Evolutionary conservation across 2,797 vertebrate genomes (phyloP).

Genomic region (Sardinella longiceps): DNA sequence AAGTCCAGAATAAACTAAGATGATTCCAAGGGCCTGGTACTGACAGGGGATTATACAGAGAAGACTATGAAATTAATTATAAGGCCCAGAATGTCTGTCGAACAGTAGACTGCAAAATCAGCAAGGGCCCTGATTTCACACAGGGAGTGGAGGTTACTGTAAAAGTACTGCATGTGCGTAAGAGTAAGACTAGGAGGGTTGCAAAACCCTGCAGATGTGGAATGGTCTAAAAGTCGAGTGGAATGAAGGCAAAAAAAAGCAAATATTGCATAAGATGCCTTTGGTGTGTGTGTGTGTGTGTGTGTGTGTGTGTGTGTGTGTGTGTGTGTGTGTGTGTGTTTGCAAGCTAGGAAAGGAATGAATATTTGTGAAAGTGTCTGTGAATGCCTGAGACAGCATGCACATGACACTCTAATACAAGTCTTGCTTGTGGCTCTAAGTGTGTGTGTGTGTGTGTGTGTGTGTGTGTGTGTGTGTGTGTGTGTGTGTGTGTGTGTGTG

Average conservation of each 20-base stretch:
- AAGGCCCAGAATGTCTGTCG: too few species aligned
- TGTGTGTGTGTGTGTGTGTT: not conserved
- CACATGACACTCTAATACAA: too few species aligned
- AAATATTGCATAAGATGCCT: not conserved
- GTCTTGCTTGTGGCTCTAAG: too few species aligned
- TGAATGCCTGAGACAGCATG: not conserved
- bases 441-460: conserved; percentile 8
- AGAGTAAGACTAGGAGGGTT: too few species aligned
- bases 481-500: conserved; percentile 10
- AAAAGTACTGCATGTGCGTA: not conserved
- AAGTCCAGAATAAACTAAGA: too few species aligned
- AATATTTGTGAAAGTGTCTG: not conserved
- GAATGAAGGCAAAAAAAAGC: not conserved
- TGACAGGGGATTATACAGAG: too few species aligned
- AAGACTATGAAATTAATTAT: too few species aligned
- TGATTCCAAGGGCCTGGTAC: too few species aligned
- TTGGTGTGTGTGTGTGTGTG: not conserved
- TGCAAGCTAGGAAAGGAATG: too few species aligned
- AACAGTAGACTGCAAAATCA: too few species aligned
- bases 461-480: not conserved
- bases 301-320: not conserved
- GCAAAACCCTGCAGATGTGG: not conserved
- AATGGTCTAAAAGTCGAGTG: not conserved
- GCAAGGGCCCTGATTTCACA: too few species aligned
- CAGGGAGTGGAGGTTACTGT: too few species aligned